Conservation (phyloP, 2,797 vertebrate species). For the Sternarchorhynchus goeldii region DNA sequence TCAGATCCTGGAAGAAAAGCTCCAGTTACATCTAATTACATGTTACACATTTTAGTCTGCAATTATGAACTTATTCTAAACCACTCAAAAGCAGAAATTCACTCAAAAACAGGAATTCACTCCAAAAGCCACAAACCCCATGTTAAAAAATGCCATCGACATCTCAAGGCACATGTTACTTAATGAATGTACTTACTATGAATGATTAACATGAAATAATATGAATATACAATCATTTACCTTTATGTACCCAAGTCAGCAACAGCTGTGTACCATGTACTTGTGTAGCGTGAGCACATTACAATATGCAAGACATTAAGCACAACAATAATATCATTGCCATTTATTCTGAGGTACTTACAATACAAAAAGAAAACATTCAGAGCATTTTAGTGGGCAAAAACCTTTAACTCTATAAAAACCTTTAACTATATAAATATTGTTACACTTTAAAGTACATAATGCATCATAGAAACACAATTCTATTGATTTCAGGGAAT, state of each 20-base stretch:
- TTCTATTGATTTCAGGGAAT: conserved; percentile 71
- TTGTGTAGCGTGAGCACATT: not conserved
- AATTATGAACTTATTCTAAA: too few relatives aligned
- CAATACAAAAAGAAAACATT: conserved; percentile 57
- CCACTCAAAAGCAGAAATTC: not conserved
- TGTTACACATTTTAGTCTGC: not conserved
- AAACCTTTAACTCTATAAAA: conserved; percentile 38
- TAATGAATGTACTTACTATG: too few relatives aligned
- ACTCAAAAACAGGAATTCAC: not conserved
- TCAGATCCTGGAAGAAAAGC: conserved; percentile 3
- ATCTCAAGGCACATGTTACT: too few relatives aligned
- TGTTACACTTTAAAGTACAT: conserved; percentile 66
- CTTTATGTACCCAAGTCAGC: not conserved
- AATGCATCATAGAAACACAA: conserved; percentile 80
- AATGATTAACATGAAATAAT: too few relatives aligned
- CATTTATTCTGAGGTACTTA: conserved; percentile 57
- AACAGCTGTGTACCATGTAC: not conserved
- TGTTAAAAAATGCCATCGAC: too few relatives aligned
- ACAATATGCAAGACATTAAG: conserved; percentile 2
- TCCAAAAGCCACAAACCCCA: not conserved
- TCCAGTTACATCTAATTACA: not conserved
- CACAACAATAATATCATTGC: conserved; percentile 27
- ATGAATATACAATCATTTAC: too few relatives aligned
- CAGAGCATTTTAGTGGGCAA: conserved; percentile 43
- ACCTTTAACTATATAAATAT: conserved; percentile 27